These are phyloP conservation scores for Melieria picta DNA, from an alignment of 2,888 invertebrate species.

Conservation along the genomic window DNA sequence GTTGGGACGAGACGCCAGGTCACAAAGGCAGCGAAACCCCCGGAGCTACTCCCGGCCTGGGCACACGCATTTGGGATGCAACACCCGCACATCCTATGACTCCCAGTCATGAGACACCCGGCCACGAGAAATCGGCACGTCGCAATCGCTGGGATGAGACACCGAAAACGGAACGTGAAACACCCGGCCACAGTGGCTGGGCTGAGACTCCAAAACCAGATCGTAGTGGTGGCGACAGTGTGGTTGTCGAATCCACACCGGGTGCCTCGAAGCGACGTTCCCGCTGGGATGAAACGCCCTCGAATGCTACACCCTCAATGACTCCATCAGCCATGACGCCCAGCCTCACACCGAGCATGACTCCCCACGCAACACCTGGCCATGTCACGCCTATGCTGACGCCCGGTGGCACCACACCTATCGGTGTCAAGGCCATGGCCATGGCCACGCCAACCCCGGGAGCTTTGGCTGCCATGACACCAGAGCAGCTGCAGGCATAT, in stretches of 20 bases:
- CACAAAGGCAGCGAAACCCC: slow-evolving; percentile 84
- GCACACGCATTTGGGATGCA: slow-evolving; percentile 95
- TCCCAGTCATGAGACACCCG: slow-evolving; percentile 89
- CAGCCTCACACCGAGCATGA: slow-evolving; percentile 76
- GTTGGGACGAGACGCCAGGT: slow-evolving; percentile 97
- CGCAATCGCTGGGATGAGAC: slow-evolving; percentile 99
- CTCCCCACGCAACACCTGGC: slow-evolving; percentile 80
- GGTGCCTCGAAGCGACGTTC: slow-evolving; percentile 94
- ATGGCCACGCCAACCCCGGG: slow-evolving; percentile 98
- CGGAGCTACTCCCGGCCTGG: slow-evolving; percentile 90
- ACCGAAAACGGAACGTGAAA: slow-evolving; percentile 96
- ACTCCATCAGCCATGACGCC: slow-evolving; percentile 76
- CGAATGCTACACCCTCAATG: slow-evolving; percentile 79
- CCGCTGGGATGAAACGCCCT: slow-evolving; percentile 99
- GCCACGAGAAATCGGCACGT: slow-evolving; percentile 78
- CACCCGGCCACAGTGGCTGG: slow-evolving; percentile 98
- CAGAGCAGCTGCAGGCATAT: slow-evolving; percentile 97
- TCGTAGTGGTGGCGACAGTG: slow-evolving; percentile 76
- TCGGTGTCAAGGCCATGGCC: slow-evolving; percentile 96
- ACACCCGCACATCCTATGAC: slow-evolving; percentile 94
- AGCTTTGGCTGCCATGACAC: slow-evolving; percentile 97
- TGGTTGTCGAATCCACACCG: slow-evolving; percentile 92
- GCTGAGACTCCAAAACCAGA: slow-evolving; percentile 98
- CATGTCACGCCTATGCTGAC: slow-evolving; percentile 78
- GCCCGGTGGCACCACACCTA: slow-evolving; percentile 86